Percentiles rank a stretch among this genome's conserved stretches.
Evolutionary conservation across 2,113 vertebrate species (phyloP).

Genomic region (Nothobranchius furzeri): DNA sequence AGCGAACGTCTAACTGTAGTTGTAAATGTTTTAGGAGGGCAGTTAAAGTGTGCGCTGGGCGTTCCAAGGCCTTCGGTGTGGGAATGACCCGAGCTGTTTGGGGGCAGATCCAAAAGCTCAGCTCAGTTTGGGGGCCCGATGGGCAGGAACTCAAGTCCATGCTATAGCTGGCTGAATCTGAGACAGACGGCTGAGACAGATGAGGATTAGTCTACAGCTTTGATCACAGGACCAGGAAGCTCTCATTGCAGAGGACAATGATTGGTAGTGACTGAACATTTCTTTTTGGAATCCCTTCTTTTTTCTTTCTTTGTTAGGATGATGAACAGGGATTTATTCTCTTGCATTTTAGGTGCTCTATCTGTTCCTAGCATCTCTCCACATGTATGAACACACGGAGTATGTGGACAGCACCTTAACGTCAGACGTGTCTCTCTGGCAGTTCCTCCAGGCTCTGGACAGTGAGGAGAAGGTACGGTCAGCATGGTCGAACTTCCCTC

Average conservation of each 20-base stretch:
- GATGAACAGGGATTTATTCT: constrained; percentile 47
- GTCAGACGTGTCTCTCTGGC: constrained; percentile 97
- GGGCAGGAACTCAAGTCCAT: constrained; percentile 74
- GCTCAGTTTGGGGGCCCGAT: constrained; percentile 51
- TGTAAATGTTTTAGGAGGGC: constrained; percentile 79
- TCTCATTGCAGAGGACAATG: constrained; percentile 74
- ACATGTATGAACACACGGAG: constrained; percentile 3
- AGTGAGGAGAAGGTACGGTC: constrained; percentile 96
- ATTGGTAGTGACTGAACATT: constrained; percentile 77
- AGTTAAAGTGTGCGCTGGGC: constrained; percentile 68
- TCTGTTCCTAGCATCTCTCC: constrained; percentile 16
- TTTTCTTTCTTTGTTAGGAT: constrained; percentile 28
- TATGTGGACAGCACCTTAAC: constrained; percentile 86
- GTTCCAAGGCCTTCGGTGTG: constrained; percentile 50
- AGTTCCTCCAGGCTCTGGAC: constrained; percentile 95
- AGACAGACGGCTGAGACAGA: constrained; percentile 64
- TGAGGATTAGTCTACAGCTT: constrained; percentile 76
- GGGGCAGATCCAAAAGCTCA: constrained; percentile 48
- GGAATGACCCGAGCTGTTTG: constrained; percentile 66
- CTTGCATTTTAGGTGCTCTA: background rate
- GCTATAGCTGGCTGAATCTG: constrained; percentile 72
- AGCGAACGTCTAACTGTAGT: constrained; percentile 71
- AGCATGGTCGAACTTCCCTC: constrained; percentile 97
- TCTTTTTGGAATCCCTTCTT: constrained; percentile 59
- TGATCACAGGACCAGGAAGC: constrained; percentile 78